Evolutionary conservation across 37 sponge, comb jelly and placozoan species (phyloP), one percentile per base, ranked within the genome.

Genomic region (Cliona cf. orientalis): DNA sequence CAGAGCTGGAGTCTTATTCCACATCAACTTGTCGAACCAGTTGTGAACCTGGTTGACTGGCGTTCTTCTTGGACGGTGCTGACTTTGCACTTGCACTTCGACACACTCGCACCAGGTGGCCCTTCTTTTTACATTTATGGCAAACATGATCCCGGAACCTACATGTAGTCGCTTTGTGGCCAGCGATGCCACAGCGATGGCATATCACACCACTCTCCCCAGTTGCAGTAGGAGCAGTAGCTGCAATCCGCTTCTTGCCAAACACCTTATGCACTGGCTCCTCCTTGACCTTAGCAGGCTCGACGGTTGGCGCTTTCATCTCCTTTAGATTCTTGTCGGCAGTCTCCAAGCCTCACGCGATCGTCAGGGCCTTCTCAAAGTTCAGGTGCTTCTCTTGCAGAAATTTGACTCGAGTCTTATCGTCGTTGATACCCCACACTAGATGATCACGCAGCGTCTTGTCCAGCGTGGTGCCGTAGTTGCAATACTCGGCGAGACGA

Each of bases 71-170:
- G n/a, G n/a, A n/a, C n/a, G n/a, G n/a, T n/a, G n/a, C n/a, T n/a
- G n/a, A n/a, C n/a, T n/a, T n/a, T n/a, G 22, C 36, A 7, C n/a
- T 3, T 35, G 28, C 23, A 33, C 62, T 59, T 5, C 60, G 42
- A 57, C 60, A 75, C 38, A 75, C 76, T 23, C 7, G 56, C 41
- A 38, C 62, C 9, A 75, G 4, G 36, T 75, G 62, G 4, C 76
- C 76, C 36, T 36, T 58, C 17, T 58, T 57, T 34, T 17, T 7
- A 69, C 70, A 75, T 17, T 58, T 75, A 5, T 23, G 76, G n/a
- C 76, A 75, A 7, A n/a, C 22, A 5, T 7, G 62, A 2, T 56
- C 76, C 12, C 41, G 35, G 35, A 36, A 75, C n/a, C 23, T 57
- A 56, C 76, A 75, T 3, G 2, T 39, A n/a, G 59, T 9, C 5